These are phyloP conservation scores for Scophthalmus maximus DNA, from an alignment of 2,113 vertebrate genomes.

Conservation along the genomic window DNA sequence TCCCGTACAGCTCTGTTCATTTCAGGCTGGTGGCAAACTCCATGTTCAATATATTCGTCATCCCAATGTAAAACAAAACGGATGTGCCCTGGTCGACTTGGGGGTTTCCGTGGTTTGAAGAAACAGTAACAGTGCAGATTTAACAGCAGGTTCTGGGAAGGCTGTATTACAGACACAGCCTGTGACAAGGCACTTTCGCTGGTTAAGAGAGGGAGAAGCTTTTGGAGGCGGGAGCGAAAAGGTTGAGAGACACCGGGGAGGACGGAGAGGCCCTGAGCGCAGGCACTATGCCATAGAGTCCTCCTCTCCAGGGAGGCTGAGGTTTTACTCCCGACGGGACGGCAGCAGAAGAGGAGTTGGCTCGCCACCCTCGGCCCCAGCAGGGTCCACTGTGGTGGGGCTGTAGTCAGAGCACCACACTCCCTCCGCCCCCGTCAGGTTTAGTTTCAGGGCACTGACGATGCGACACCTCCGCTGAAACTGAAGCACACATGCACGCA, in stretches of 20 bases:
- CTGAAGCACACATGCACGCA: slow-evolving; percentile 53
- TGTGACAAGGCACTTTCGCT: slow-evolving; percentile 75
- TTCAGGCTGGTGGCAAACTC: slow-evolving; percentile 17
- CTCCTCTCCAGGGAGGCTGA: slow-evolving; percentile 20
- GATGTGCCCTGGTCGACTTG: neutral
- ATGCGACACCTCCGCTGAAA: slow-evolving; percentile 60
- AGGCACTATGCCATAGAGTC: slow-evolving; percentile 36
- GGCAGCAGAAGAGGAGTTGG: slow-evolving; percentile 32
- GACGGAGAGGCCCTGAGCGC: slow-evolving; percentile 37
- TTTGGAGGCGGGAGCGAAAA: slow-evolving; percentile 14
- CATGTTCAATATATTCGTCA: neutral
- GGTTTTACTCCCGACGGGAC: slow-evolving; percentile 36
- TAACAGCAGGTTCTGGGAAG: slow-evolving; percentile 30
- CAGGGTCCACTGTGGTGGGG: slow-evolving; percentile 21
- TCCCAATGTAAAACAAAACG: neutral
- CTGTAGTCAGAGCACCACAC: slow-evolving; percentile 15
- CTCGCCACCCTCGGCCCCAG: slow-evolving; percentile 26
- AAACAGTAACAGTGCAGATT: slow-evolving; percentile 24
- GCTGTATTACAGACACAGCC: slow-evolving; percentile 46
- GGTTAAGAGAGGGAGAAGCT: slow-evolving; percentile 34
- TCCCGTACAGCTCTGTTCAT: slow-evolving; percentile 26
- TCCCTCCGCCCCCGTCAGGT: slow-evolving; percentile 10
- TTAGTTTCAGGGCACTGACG: slow-evolving; percentile 41
- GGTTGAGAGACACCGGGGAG: neutral
- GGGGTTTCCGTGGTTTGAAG: slow-evolving; percentile 14